phyloP scores from a whole-genome alignment of 1,140 invertebrate genomes.

The Nomia melanderi region DNA sequence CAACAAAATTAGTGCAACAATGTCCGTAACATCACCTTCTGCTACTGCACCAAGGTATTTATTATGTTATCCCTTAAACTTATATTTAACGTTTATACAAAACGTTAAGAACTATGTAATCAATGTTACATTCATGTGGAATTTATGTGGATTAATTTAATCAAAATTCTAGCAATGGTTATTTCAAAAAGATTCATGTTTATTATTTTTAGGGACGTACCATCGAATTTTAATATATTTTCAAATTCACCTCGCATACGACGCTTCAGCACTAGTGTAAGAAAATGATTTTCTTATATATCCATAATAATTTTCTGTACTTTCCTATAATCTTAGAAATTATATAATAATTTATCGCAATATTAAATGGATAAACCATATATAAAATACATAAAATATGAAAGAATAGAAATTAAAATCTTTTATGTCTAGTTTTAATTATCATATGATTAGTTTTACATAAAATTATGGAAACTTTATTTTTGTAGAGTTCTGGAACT shows the following conservation, averaged over 20 bases:
- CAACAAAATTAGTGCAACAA: constrained; percentile 83
- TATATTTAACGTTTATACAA: background rate
- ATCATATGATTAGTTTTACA: background rate
- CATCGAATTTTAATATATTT: constrained; percentile 83
- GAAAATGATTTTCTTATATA: constrained; percentile 63
- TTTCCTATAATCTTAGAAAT: constrained; percentile 55
- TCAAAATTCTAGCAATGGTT: background rate
- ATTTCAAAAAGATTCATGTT: background rate
- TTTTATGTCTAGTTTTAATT: background rate
- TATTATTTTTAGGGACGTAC: constrained; percentile 77
- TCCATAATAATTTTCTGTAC: constrained; percentile 3
- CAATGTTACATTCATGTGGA: background rate
- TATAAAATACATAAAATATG: background rate
- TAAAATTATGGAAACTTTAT: background rate
- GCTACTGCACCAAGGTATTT: constrained; percentile 78
- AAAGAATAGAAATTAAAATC: background rate
- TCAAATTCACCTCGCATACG: constrained; percentile 85
- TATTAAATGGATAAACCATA: background rate
- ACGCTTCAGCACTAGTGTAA: constrained; percentile 92
- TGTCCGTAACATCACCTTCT: constrained; percentile 78
- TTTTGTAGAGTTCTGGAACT: constrained; percentile 78
- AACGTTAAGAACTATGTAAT: background rate
- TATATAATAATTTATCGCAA: background rate
- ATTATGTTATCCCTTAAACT: background rate
- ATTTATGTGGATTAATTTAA: background rate